Conservation (phyloP, 2,113 vertebrate genomes). For the Danionella cerebrum region DNA sequence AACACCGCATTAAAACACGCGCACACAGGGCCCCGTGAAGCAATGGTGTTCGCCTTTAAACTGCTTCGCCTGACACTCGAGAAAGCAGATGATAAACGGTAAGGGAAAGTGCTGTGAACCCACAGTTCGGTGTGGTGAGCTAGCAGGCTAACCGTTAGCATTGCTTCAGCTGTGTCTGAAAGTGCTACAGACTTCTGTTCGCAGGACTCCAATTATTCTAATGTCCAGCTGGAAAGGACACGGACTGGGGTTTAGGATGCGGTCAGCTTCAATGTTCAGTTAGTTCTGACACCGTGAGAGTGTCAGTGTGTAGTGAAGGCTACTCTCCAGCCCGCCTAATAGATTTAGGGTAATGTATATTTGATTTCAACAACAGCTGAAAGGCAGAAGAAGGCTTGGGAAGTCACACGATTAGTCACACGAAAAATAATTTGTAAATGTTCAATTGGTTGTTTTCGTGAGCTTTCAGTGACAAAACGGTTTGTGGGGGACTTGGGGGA, state of each 20-base stretch:
- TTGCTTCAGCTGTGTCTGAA: not conserved
- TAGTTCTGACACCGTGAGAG: too few relatives aligned
- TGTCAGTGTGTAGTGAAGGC: not conserved
- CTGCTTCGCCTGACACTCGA: not conserved
- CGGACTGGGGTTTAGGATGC: too few relatives aligned
- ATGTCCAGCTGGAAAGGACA: too few relatives aligned
- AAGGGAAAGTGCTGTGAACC: not conserved
- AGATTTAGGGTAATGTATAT: not conserved
- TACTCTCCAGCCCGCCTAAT: not conserved
- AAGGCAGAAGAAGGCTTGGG: too few relatives aligned
- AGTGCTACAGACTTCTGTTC: not conserved
- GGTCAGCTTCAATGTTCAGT: too few relatives aligned
- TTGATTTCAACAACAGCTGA: not conserved
- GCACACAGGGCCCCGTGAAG: not conserved
- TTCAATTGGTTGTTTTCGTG: too few relatives aligned
- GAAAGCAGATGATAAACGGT: not conserved
- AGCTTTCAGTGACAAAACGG: too few relatives aligned
- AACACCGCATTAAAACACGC: too few relatives aligned
- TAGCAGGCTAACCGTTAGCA: slow-evolving; percentile 5
- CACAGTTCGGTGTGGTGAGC: not conserved
- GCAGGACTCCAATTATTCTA: too few relatives aligned
- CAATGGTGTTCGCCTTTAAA: not conserved
- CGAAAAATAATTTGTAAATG: too few relatives aligned
- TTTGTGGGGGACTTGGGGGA: too few relatives aligned
- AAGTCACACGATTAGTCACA: too few relatives aligned